Conservation (phyloP, 2,113 vertebrate species). For the Onychostoma macrolepis region DNA sequence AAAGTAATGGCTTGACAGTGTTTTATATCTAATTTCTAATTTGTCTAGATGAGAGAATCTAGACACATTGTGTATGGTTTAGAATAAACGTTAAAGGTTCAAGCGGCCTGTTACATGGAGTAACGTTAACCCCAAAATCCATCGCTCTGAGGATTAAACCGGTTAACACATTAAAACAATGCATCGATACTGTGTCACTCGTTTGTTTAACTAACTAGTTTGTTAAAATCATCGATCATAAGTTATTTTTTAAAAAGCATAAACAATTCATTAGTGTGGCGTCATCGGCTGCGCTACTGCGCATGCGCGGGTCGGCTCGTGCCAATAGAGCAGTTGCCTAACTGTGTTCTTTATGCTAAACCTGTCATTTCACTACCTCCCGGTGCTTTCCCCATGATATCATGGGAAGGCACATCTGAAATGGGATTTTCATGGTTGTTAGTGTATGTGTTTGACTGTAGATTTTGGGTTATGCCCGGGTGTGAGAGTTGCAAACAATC, state of each 20-base stretch:
- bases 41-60: background rate
- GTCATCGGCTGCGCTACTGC: slow-evolving; percentile 19
- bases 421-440: background rate
- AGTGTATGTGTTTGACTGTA: background rate
- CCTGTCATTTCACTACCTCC: background rate
- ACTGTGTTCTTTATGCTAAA: slow-evolving; percentile 4
- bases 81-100: background rate
- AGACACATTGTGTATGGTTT: background rate
- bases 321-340: slow-evolving; percentile 20
- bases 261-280: slow-evolving; percentile 40
- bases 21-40: background rate
- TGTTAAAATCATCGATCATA: background rate
- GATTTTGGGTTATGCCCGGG: background rate
- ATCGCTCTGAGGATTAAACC: background rate
- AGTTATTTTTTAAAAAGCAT: background rate
- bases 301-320: slow-evolving; percentile 17
- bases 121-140: background rate
- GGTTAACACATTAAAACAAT: background rate
- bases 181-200: background rate
- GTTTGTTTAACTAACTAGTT: background rate
- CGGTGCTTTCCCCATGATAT: slow-evolving; percentile 19
- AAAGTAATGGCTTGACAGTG: background rate
- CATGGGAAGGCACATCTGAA: background rate
- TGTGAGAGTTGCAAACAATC: background rate
- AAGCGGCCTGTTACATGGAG: background rate